Evolutionary conservation across 30 jellyfish, hydroid and myxozoan species (phyloP).

Genomic region (Aurelia sp.): DNA sequence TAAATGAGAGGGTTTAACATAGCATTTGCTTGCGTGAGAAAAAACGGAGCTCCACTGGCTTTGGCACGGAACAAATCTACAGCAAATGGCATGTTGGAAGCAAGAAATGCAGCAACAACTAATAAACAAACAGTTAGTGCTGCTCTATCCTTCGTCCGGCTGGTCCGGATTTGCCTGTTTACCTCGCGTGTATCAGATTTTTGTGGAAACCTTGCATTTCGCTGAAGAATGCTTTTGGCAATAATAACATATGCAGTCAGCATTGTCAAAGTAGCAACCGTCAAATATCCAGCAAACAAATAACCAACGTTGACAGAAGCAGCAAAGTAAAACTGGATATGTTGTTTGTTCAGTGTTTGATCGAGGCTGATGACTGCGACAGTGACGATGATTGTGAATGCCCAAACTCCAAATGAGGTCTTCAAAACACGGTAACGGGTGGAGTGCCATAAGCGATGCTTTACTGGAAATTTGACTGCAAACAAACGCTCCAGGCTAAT

Average conservation of each 20-base stretch:
- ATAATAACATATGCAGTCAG: no score
- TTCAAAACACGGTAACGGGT: not conserved
- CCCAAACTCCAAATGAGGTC: not conserved
- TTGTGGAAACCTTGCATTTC: constrained; percentile 14
- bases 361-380: not conserved
- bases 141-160: constrained; percentile 28
- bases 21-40: not conserved
- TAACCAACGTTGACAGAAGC: no score
- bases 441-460: constrained; percentile 42
- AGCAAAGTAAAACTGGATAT: no score
- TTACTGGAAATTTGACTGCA: constrained; percentile 21
- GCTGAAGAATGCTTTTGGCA: not conserved
- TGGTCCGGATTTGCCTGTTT: not conserved
- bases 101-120: not conserved
- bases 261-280: no score
- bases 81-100: constrained; percentile 2
- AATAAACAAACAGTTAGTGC: constrained; percentile 10
- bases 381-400: not conserved
- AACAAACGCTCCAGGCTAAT: constrained; percentile 43
- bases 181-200: not conserved
- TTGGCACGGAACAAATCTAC: not conserved
- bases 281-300: no score
- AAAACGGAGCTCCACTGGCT: no score
- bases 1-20: constrained; percentile 35
- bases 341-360: no score